Evolutionary conservation across 53 echinoderm and acorn worm genomes (phyloP).

Genomic region (Stichopus horrens): DNA sequence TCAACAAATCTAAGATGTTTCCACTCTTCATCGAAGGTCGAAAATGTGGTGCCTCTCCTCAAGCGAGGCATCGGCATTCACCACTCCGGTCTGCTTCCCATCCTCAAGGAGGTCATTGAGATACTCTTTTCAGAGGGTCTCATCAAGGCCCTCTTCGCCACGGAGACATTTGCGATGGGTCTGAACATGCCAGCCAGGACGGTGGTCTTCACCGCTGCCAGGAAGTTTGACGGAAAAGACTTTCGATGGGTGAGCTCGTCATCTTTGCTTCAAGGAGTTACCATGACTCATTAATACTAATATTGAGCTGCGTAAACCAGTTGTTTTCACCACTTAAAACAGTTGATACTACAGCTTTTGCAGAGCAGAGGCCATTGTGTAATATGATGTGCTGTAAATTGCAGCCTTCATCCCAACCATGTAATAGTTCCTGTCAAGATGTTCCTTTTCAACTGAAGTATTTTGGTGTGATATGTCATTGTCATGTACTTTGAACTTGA

Average conservation of each 20-base stretch:
- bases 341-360: too few species aligned
- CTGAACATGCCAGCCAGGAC: slow-evolving; percentile 99
- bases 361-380: too few species aligned
- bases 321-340: too few species aligned
- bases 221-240: slow-evolving; percentile 97
- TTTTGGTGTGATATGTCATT: too few species aligned
- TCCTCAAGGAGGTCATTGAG: slow-evolving; percentile 94
- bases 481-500: too few species aligned
- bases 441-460: too few species aligned
- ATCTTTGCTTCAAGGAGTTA: not conserved
- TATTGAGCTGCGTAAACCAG: too few species aligned
- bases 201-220: slow-evolving; percentile 92
- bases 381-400: too few species aligned
- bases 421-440: too few species aligned
- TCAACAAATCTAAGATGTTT: too few species aligned
- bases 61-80: slow-evolving; percentile 94
- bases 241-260: slow-evolving; percentile 88
- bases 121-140: slow-evolving; percentile 95
- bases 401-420: too few species aligned
- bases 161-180: slow-evolving; percentile 99
- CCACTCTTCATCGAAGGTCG: slow-evolving; percentile 58
- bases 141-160: slow-evolving; percentile 98
- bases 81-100: slow-evolving; percentile 86
- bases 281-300: too few species aligned
- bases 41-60: slow-evolving; percentile 87